Percentiles rank a stretch among this genome's conserved stretches.
These are phyloP conservation scores for Ichneumon xanthorius DNA, from an alignment of 2,888 invertebrate genomes.

Conservation along the genomic window DNA sequence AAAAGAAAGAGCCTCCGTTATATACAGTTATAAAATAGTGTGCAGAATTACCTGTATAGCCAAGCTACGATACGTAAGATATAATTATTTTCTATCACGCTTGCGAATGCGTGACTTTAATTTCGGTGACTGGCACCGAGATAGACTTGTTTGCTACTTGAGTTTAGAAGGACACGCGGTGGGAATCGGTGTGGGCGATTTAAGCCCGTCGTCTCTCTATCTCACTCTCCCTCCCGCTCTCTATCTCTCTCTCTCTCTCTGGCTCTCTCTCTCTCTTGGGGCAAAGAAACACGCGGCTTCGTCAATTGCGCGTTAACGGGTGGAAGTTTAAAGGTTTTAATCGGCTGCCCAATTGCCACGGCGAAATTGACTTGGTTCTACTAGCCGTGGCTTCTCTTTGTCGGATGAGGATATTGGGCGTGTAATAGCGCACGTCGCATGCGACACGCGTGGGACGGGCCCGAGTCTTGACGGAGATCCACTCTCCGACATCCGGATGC, in stretches of 20 bases:
- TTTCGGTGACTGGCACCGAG: slow-evolving; percentile 56
- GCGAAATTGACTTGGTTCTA: slow-evolving; percentile 66
- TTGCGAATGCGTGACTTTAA: slow-evolving; percentile 38
- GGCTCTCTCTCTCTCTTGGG: background rate
- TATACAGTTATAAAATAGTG: slow-evolving; percentile 17
- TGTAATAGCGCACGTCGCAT: slow-evolving; percentile 61
- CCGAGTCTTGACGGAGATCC: slow-evolving; percentile 36
- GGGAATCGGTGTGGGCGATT: slow-evolving; percentile 56
- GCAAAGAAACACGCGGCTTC: slow-evolving; percentile 51
- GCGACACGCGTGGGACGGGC: slow-evolving; percentile 62
- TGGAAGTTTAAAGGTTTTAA: slow-evolving; percentile 69
- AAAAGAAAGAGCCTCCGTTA: background rate
- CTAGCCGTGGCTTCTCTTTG: slow-evolving; percentile 63
- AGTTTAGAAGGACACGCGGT: slow-evolving; percentile 53
- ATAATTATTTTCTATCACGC: slow-evolving; percentile 15
- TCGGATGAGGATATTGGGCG: slow-evolving; percentile 68
- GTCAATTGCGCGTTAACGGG: slow-evolving; percentile 66
- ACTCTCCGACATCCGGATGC: slow-evolving; percentile 57
- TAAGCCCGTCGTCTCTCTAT: slow-evolving; percentile 34
- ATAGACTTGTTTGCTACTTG: slow-evolving; percentile 23
- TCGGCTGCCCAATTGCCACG: slow-evolving; percentile 68
- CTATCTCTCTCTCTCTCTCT: background rate
- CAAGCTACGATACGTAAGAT: background rate
- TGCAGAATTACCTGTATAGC: slow-evolving; percentile 5
- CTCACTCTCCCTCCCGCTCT: background rate